Base-by-base conservation (phyloP, 23 tunicate genomes). In the Styela clava region DNA sequence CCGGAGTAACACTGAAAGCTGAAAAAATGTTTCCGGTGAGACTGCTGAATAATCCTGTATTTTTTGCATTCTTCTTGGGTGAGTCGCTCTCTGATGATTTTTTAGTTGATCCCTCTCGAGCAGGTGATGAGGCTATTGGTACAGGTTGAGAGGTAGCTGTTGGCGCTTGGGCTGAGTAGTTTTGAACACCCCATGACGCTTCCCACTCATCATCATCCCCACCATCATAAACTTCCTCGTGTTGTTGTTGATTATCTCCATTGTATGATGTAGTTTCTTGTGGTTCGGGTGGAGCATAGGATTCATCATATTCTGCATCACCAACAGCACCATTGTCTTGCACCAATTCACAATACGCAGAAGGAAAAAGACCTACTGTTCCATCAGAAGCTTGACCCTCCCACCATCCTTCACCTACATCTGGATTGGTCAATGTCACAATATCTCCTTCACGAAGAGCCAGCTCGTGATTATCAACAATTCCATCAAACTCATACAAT, bases 331-430 rank as follows among this genome's bases (percentile, higher is more conserved):
- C 81, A 23, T 36, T n/a, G 16, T 24, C 81, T 33, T 24, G 34
- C n/a, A 81, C 52, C 27, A 90, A 35, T 74, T 90, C 64, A 30
- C 81, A 90, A 78, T 92, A 92, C 21, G 85, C 88, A 24, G 74
- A 86, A 21, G 97, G 97, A 68, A 92, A 92, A 16, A 87, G 68
- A 31, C 97, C 97, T 2, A 37, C 29, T 68, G 74, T 63, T 31
- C 97, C 97, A 52, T 62, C 78, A 23, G 82, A 28, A 0, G 82
- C 69, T 64, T 87, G 63, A 3, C 97, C 97, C 20, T 92, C 92
- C 88, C 88, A 92, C 97, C 97, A 92, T 22, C 97, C 97, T 52
- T 92, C 97, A 16, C 97, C 97, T 16, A 92, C 82, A 64, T 83
- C 63, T 29, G 90, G 79, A 64, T 87, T 83, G 23, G 73, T 44